These are phyloP conservation scores for Aethina tumida DNA, from an alignment of 1,140 invertebrate species.

Conservation along the genomic window DNA sequence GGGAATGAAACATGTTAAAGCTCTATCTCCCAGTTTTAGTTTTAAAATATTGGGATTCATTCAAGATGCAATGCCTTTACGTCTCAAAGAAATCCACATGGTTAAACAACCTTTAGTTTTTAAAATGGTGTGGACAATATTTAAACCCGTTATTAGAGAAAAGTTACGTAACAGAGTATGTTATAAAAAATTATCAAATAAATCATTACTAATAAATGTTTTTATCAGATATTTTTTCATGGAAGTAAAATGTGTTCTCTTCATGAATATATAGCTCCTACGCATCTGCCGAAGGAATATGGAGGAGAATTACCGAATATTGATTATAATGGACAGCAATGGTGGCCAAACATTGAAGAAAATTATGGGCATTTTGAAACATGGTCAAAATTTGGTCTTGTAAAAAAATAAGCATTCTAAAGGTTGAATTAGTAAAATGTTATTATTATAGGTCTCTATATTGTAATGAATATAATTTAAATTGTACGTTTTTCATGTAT, in stretches of 20 bases:
- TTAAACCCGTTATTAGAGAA: conserved; percentile 78
- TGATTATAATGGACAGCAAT: conserved; percentile 60
- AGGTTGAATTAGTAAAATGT: too few species aligned
- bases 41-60: conserved; percentile 67
- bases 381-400: conserved; percentile 55
- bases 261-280: conserved; percentile 56
- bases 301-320: conserved; percentile 64
- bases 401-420: conserved; percentile 42
- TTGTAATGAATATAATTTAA: too few species aligned
- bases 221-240: conserved; percentile 60
- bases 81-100: conserved; percentile 83
- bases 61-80: conserved; percentile 79
- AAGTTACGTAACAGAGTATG: conserved; percentile 73
- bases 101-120: conserved; percentile 84
- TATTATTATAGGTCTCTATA: too few species aligned
- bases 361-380: conserved; percentile 51
- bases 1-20: conserved; percentile 51
- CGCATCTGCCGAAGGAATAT: conserved; percentile 62
- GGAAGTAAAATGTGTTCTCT: conserved; percentile 58
- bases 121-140: conserved; percentile 77
- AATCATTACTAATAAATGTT: background rate
- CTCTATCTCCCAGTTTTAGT: conserved; percentile 54
- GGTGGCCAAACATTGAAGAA: conserved; percentile 57
- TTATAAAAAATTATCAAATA: too few species aligned
- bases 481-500: too few species aligned